phyloP scores from a whole-genome alignment of 1,140 invertebrate genomes.

The Polypedilum pembai region DNA sequence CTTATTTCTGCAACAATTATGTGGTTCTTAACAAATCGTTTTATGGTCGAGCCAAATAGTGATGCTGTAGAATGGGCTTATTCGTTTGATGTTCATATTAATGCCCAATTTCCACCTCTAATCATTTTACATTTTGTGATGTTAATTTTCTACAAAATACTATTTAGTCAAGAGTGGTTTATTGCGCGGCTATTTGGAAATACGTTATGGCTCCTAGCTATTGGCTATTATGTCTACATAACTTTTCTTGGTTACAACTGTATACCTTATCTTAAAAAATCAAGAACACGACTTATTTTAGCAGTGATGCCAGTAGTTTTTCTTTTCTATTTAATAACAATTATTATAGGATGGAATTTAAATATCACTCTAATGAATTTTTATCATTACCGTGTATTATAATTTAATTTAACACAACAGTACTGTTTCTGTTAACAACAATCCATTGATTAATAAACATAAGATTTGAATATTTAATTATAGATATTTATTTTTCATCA shows the following conservation, averaged over 20 bases:
- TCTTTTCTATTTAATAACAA: constrained; percentile 71
- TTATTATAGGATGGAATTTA: constrained; percentile 62
- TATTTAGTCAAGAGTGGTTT: constrained; percentile 67
- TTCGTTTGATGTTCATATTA: constrained; percentile 97
- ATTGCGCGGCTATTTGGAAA: constrained; percentile 82
- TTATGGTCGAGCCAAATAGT: constrained; percentile 59
- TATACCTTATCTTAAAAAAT: constrained; percentile 82
- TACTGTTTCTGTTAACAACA: too few species aligned
- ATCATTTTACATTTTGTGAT: constrained; percentile 91
- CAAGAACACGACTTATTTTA: constrained; percentile 69
- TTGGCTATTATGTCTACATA: constrained; percentile 93
- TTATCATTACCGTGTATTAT: constrained; percentile 61
- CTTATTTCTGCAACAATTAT: constrained; percentile 81
- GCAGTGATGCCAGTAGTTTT: constrained; percentile 74
- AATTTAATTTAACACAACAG: not conserved
- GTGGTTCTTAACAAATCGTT: constrained; percentile 80
- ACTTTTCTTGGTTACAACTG: constrained; percentile 97
- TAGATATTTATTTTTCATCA: too few species aligned
- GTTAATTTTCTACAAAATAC: constrained; percentile 76
- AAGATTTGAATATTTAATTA: too few species aligned
- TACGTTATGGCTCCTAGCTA: constrained; percentile 85
- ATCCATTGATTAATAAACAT: too few species aligned
- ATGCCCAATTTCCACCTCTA: constrained; percentile 94
- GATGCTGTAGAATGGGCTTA: constrained; percentile 96
- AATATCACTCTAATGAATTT: constrained; percentile 69